Evolutionary conservation across 1,140 invertebrate genomes (phyloP).

Genomic region (Tigriopus japonicus): DNA sequence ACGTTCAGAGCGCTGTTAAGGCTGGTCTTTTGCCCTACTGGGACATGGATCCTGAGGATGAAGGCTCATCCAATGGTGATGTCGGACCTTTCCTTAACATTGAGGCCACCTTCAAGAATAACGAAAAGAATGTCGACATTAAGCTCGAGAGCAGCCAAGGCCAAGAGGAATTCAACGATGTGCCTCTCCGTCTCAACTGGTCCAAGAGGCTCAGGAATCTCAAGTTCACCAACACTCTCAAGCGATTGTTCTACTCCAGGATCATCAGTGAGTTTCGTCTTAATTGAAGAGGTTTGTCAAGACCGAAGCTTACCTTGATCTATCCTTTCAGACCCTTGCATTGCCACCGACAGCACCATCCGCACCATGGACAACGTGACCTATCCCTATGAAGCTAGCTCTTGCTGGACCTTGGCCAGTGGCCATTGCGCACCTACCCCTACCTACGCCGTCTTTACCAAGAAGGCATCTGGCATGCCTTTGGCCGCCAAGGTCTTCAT

Average conservation of each 20-base stretch:
- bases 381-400: constrained; percentile 10
- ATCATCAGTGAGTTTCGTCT: not conserved
- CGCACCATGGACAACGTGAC: constrained; percentile 17
- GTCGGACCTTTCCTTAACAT: constrained; percentile 14
- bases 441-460: constrained; percentile 17
- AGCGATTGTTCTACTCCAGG: constrained; percentile 11
- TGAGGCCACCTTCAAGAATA: constrained; percentile 13
- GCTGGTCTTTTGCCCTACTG: constrained; percentile 18
- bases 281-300: too few relatives aligned
- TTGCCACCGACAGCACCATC: constrained; percentile 14
- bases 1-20: constrained; percentile 14
- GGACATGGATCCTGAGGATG: constrained; percentile 16
- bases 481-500: constrained; percentile 16
- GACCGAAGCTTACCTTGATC: too few relatives aligned
- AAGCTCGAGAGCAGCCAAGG: constrained; percentile 17
- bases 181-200: constrained; percentile 10
- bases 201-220: constrained; percentile 7
- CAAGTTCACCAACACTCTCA: constrained; percentile 5
- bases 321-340: constrained; percentile 10
- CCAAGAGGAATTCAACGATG: constrained; percentile 17
- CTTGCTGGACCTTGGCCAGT: constrained; percentile 17
- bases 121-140: constrained; percentile 16
- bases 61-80: not conserved
- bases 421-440: constrained; percentile 16
- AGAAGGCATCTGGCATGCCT: constrained; percentile 12